A percentile compares a stretch with the other conserved stretches of the same genome.
Evolutionary conservation across 2,888 invertebrate species (phyloP).

Genomic region (Pasiphila rectangulata): DNA sequence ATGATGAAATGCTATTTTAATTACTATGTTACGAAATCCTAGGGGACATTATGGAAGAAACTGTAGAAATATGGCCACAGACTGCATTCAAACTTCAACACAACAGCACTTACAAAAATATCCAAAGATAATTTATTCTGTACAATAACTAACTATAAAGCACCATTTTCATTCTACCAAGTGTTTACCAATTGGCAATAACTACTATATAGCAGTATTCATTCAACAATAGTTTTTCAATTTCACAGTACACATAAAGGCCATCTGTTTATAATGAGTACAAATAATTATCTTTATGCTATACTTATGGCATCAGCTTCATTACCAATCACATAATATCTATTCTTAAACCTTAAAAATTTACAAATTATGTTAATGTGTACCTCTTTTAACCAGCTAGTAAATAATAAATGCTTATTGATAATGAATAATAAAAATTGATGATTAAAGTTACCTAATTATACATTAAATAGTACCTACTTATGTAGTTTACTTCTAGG

Average conservation of each 20-base stretch:
- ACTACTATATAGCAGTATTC: conserved; percentile 31
- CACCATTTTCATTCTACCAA: conserved; percentile 74
- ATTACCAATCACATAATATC: conserved; percentile 26
- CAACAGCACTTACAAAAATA: conserved; percentile 69
- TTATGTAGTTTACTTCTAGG: conserved; percentile 11
- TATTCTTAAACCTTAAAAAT: conserved; percentile 38
- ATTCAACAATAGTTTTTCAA: conserved; percentile 40
- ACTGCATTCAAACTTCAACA: conserved; percentile 39
- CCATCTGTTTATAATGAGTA: conserved; percentile 46
- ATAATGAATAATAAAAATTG: conserved; percentile 11
- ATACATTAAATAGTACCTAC: conserved; percentile 8
- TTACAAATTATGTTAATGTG: conserved; percentile 74
- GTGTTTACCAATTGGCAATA: conserved; percentile 52
- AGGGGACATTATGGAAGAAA: conserved; percentile 16
- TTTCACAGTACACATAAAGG: conserved; percentile 54
- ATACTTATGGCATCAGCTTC: conserved; percentile 30
- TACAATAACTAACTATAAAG: conserved; percentile 79
- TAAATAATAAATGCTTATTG: conserved; percentile 20
- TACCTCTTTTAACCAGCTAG: conserved; percentile 76
- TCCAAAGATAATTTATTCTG: conserved; percentile 76
- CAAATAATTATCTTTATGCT: conserved; percentile 31
- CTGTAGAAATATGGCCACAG: conserved; percentile 9
- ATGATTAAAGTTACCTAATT: conserved; percentile 6
- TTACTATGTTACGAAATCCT: conserved; percentile 4
- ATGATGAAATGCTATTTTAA: conserved; percentile 14